phyloP scores from a whole-genome alignment of 2,113 vertebrate genomes.

The Regulus satrapa region DNA sequence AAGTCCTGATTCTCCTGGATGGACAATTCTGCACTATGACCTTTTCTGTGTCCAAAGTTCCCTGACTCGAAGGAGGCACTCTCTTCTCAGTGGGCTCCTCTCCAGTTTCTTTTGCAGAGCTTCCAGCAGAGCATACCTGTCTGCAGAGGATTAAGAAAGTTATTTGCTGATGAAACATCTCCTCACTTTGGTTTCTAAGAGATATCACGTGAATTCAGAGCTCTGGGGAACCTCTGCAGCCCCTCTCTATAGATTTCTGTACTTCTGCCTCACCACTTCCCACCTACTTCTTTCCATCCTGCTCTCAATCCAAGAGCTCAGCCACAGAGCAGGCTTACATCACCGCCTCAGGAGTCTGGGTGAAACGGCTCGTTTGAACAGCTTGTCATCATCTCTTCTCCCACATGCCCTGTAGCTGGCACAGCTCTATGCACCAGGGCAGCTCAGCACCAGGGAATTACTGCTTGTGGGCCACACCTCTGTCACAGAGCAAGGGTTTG shows the following conservation, averaged over 20 bases:
- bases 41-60: not conserved
- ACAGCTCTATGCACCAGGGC: not conserved
- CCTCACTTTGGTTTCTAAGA: not conserved
- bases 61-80: not conserved
- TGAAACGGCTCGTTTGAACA: not conserved
- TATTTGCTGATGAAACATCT: not conserved
- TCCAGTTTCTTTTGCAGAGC: not conserved
- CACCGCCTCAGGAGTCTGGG: not conserved
- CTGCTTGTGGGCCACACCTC: conserved; percentile 62
- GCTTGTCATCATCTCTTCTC: not conserved
- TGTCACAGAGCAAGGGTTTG: conserved; percentile 11
- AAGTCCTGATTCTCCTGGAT: not conserved
- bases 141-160: not conserved
- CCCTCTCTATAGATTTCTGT: not conserved
- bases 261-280: not conserved
- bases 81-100: not conserved
- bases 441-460: not conserved
- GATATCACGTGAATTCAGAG: not conserved
- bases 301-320: not conserved
- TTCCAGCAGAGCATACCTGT: not conserved
- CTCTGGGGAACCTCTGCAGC: not conserved
- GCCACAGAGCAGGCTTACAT: not conserved
- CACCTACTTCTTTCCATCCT: not conserved
- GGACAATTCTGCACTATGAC: not conserved
- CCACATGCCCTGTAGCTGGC: not conserved